Evolutionary conservation across 92 coral and sea anemone species (phyloP), one percentile per base, ranked within the genome.

Genomic region (Epizoanthus ramosus): DNA sequence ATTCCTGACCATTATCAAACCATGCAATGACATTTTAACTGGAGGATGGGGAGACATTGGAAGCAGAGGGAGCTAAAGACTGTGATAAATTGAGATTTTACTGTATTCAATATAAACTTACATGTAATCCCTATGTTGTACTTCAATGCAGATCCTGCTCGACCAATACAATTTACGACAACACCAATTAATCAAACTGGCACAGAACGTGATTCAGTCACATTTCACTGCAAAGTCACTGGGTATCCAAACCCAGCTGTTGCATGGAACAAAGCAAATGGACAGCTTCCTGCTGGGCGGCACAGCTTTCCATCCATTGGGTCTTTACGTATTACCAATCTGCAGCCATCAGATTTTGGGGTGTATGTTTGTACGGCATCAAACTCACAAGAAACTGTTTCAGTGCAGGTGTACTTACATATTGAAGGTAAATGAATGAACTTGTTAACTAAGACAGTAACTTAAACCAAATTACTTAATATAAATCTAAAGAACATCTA

Each of bases 241-340:
- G 98, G 98, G 22, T 85, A 63, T 81, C 98, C 98, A 17, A 77
- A 57, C 16, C 98, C 98, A 8, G 21, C 71, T 0, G 85, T 95
- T 74, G 89, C 17, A 5, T 95, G 98, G 98, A 71, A 59, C 43
- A 87, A 85, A 71, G 68, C 70, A 57, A 84, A 6, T 14, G 95
- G 89, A 33, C 72, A 13, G 9, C 88, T 93, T 43, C 85, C 92
- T 1, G 79, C 47, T 50, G 85, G 85, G 73, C 90, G 94, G 0
- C 75, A 81, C 15, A 83, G 90, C 7, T 85, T 87, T 73, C 98
- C 98, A 50, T 93, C 91, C 6, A 89, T 96, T 24, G 96, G 98
- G 10, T 88, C 98, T 28, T 76, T 95, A 17, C 86, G 93, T 68
- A 86, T 95, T 43, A 8, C 83, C 18, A 56, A 65, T 19, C 88